Conservation (phyloP, 30 jellyfish, hydroid and myxozoan species). For the Aurelia sp. region DNA sequence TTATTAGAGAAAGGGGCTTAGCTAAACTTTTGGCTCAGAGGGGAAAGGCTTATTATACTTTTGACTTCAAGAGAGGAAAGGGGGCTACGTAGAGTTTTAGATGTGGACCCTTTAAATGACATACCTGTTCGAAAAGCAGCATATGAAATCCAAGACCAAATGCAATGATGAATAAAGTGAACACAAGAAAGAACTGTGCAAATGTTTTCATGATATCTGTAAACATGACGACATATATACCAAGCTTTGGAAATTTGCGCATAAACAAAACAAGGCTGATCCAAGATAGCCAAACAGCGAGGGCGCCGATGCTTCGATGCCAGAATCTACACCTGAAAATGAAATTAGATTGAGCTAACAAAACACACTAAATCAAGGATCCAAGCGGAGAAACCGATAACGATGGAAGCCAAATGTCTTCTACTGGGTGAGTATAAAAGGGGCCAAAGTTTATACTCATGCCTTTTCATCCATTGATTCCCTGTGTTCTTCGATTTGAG, state of each 20-base stretch:
- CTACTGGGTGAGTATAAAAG: too few species aligned
- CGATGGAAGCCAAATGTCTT: too few species aligned
- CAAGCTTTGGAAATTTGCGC: slow-evolving; percentile 98
- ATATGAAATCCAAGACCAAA: slow-evolving; percentile 98
- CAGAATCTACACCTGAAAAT: slow-evolving; percentile 77
- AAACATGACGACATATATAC: slow-evolving; percentile 98
- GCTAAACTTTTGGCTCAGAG: too few species aligned
- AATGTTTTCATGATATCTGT: slow-evolving; percentile 93
- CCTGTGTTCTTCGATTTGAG: too few species aligned
- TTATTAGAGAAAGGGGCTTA: too few species aligned
- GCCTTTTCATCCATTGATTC: too few species aligned
- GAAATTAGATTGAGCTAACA: not conserved
- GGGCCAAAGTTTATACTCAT: too few species aligned
- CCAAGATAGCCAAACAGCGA: slow-evolving; percentile 98
- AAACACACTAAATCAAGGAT: too few species aligned
- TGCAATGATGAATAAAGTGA: slow-evolving; percentile 90
- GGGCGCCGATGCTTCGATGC: slow-evolving; percentile 98
- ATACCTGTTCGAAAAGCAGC: slow-evolving; percentile 86
- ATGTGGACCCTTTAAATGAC: not conserved
- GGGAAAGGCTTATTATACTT: too few species aligned
- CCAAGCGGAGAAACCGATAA: too few species aligned
- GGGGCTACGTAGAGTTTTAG: not conserved
- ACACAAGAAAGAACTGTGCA: slow-evolving; percentile 91
- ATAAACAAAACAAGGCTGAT: slow-evolving; percentile 91
- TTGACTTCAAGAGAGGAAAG: too few species aligned